phyloP scores from a whole-genome alignment of 2,797 vertebrate genomes.

The Pipistrellus pygmaeus region DNA sequence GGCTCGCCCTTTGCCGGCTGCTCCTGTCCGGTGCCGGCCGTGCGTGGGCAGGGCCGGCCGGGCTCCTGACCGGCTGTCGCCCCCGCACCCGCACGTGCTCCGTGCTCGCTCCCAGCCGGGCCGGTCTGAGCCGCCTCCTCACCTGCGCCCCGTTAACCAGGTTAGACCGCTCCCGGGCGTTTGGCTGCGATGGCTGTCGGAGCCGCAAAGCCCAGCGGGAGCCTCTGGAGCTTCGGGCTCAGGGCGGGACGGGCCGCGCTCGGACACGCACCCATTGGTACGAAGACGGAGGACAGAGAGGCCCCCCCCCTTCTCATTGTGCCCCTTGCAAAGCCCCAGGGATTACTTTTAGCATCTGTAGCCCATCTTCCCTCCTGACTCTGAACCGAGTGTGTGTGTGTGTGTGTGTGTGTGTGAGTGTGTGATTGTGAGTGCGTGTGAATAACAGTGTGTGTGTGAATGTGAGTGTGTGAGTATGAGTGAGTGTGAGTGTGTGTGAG shows the following conservation, averaged over 20 bases:
- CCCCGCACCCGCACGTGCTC: no score
- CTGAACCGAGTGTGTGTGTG: not conserved
- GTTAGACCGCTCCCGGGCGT: not conserved
- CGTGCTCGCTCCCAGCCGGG: fast-evolving
- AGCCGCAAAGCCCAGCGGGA: slow-evolving; percentile 66
- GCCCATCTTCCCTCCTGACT: no score
- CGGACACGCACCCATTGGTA: slow-evolving; percentile 79
- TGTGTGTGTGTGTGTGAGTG: not conserved
- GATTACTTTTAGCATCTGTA: not conserved
- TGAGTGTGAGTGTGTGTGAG: not conserved
- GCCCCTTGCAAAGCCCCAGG: not conserved
- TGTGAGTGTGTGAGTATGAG: not conserved
- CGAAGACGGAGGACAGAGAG: slow-evolving; percentile 33
- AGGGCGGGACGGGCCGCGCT: slow-evolving; percentile 86
- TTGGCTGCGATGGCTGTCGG: not conserved
- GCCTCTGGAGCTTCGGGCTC: slow-evolving; percentile 84
- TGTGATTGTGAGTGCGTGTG: not conserved
- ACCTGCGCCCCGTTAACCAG: not conserved
- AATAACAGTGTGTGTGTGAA: not conserved
- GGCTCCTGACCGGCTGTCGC: no score
- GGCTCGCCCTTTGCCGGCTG: no score
- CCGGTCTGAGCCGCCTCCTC: not conserved
- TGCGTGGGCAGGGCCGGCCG: fast-evolving
- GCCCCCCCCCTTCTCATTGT: no score
- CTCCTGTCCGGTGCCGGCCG: no score